Percentiles rank a stretch among this genome's conserved stretches.
phyloP scores from a whole-genome alignment of 1,140 invertebrate species.

The Asbolus verrucosus region DNA sequence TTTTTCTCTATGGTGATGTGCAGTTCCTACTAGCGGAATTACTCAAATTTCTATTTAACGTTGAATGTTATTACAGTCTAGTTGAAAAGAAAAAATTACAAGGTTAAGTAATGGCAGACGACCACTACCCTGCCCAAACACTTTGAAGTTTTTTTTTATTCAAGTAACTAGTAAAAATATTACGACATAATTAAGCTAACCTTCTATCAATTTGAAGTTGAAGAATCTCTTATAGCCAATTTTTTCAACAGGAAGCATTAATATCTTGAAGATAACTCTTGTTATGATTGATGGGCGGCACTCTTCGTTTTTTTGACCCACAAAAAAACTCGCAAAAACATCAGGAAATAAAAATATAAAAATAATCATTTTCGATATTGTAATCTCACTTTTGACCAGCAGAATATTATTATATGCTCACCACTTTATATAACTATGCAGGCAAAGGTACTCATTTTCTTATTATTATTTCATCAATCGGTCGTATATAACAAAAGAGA shows the following conservation, averaged over 20 bases:
- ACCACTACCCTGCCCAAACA: conserved; percentile 5
- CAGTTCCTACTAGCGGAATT: too few species aligned
- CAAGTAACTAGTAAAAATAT: neutral
- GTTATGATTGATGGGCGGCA: neutral
- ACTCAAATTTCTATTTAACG: neutral
- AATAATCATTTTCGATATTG: too few species aligned
- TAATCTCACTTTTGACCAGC: too few species aligned
- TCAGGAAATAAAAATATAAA: too few species aligned
- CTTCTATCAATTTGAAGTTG: conserved; percentile 13
- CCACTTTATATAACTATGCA: too few species aligned
- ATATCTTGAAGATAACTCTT: neutral
- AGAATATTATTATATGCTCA: too few species aligned
- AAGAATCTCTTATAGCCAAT: neutral
- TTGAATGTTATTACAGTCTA: neutral
- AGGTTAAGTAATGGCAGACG: neutral
- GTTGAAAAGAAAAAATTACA: neutral
- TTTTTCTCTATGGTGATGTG: conserved; percentile 5
- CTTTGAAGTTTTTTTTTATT: conserved; percentile 15
- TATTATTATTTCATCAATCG: too few species aligned
- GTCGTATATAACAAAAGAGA: too few species aligned
- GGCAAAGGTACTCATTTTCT: too few species aligned
- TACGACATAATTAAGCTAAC: conserved; percentile 30
- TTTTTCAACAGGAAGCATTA: conserved; percentile 22
- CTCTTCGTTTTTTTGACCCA: neutral
- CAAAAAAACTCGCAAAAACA: neutral